phyloP scores from a whole-genome alignment of 2,888 invertebrate genomes.

The Lasius fuliginosus region DNA sequence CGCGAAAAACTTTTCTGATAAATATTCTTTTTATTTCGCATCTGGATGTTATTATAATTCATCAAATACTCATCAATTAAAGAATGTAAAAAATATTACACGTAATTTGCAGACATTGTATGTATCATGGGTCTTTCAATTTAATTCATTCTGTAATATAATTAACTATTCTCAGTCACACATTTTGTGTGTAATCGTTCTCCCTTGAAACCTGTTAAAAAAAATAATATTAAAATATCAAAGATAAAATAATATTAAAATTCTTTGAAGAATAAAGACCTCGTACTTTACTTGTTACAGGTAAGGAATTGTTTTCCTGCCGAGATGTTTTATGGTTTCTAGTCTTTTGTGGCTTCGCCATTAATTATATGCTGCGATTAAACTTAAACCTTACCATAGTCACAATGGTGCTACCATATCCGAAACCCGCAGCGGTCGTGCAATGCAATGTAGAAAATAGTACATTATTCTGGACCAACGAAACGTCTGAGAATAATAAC shows the following conservation, averaged over 20 bases:
- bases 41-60: background rate
- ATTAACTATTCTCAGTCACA: background rate
- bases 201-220: background rate
- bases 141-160: background rate
- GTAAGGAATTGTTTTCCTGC: conserved; percentile 81
- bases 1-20: background rate
- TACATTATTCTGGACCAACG: conserved; percentile 40
- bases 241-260: background rate
- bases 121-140: background rate
- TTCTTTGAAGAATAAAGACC: background rate
- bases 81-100: background rate
- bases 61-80: background rate
- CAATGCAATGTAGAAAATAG: conserved; percentile 71
- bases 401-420: conserved; percentile 87
- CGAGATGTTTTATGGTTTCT: conserved; percentile 89
- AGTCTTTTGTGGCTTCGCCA: conserved; percentile 89
- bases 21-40: background rate
- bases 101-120: background rate
- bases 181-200: background rate
- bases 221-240: background rate
- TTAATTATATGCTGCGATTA: conserved; percentile 90
- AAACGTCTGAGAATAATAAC: conserved; percentile 8
- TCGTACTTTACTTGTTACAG: conserved; percentile 64
- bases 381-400: conserved; percentile 91
- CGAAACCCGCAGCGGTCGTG: conserved; percentile 73